Percentiles rank a stretch among this genome's conserved stretches.
These are phyloP conservation scores for Poeciliopsis presidionis DNA, from an alignment of 2,797 vertebrate species.

Conservation along the genomic window DNA sequence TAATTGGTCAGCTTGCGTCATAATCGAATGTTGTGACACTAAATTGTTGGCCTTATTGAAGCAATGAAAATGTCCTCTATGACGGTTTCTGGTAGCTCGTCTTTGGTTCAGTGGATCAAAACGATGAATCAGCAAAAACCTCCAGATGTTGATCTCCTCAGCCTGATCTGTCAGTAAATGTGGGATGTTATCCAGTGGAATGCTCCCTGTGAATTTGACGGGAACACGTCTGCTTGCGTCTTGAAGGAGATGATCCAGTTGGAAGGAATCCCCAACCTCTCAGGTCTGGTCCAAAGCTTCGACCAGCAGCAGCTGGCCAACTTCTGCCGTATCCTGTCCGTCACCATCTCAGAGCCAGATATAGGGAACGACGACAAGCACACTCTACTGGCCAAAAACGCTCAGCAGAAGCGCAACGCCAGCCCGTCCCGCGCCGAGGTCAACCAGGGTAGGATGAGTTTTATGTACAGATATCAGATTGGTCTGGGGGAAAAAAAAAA, in stretches of 20 bases:
- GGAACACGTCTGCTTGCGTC: constrained; percentile 4
- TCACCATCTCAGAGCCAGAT: constrained; percentile 97
- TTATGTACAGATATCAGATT: neutral
- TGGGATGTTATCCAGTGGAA: neutral
- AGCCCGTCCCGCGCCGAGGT: constrained; percentile 93
- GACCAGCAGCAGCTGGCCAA: constrained; percentile 98
- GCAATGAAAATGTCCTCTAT: neutral
- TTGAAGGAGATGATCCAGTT: constrained; percentile 95
- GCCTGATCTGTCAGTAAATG: neutral
- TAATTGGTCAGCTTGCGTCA: neutral
- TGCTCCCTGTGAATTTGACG: neutral
- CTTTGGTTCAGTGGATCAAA: neutral
- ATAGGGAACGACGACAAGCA: constrained; percentile 96
- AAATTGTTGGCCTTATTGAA: neutral
- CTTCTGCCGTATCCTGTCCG: constrained; percentile 97
- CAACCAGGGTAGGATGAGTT: constrained; percentile 88
- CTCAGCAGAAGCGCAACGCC: constrained; percentile 91
- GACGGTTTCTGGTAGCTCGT: neutral
- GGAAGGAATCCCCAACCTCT: constrained; percentile 95
- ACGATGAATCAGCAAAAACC: neutral
- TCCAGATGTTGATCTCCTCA: neutral
- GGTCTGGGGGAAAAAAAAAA: too few relatives aligned
- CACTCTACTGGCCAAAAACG: constrained; percentile 96
- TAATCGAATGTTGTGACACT: neutral
- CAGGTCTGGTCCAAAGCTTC: constrained; percentile 93